Base-by-base conservation (phyloP, 2,797 vertebrate species). In the Todus mexicanus region DNA sequence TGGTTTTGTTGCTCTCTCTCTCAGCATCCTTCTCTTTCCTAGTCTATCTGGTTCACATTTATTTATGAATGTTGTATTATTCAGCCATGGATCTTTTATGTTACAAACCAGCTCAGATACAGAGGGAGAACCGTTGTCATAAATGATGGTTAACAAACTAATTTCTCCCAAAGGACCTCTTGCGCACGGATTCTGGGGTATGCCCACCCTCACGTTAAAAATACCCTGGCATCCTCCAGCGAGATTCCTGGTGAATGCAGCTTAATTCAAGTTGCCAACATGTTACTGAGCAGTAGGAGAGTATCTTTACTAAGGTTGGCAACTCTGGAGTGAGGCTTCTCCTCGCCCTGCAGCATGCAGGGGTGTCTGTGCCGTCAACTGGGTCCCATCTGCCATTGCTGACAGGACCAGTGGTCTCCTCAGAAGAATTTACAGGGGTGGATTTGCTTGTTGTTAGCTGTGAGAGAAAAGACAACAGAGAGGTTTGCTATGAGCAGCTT, bases 191-290 rank as follows among this genome's bases (percentile, higher is more conserved):
- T 63, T 47, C 54, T 86, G 56, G 59, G 70, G 48, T 75, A 17
- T 78, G 47, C 82, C 66, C 35, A 12, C 33, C 87, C 69, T 59
- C 56, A 4, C 9, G 50, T 43, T 86, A 91, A 83, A 90, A 95
- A 91, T 59, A 85, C 40, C 22, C 60, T 33, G 75, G 60, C 45
- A 48, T n/a, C 45, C 79, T 87, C 12, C 84, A 71, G 63, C 18
- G 59, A 69, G 59, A 61, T 83, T 85, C 79, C 82, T 78, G 91
- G 76, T 63, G 47, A 53, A 79, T 5, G 25, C 42, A 72, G 73
- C 27, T 78, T 31, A 31, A 13, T 50, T 60, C 12, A 10, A 18
- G 40, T 48, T 50, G 15, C 40, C 43, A 56, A 33, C 42, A 31
- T 35, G 4, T n/a, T 33, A 2, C 54, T 50, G 87, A 69, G 12